Base-by-base conservation (phyloP, 2,113 vertebrate genomes). In the Orthonyx spaldingii region DNA sequence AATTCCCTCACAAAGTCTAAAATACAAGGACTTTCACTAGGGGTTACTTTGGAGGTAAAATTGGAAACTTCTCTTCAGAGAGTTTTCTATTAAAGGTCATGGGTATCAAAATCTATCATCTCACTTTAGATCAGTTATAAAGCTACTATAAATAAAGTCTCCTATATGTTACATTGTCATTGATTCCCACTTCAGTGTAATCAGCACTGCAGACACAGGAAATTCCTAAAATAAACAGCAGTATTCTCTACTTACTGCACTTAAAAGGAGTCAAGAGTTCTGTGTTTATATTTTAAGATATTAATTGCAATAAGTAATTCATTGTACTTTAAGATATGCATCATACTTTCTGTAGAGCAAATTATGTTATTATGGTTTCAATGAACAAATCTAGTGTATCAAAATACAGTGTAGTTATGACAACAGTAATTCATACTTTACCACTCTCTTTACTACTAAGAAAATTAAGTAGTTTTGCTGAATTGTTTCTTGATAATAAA, bases 61-160 rank as follows among this genome's bases (percentile, higher is more conserved):
- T 19, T 90, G 35, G 23, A 92, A 80, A 57, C 24, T 47, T 70
- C 16, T 75, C 35, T 76, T 91, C 30, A 66, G 63, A 85, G 39
- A 60, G 47, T 83, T 94, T 93, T 80, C 74, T 63, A 16, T 88
- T 83, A 93, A 96, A 95, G 82, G 84, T 94, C 87, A 94, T 46
- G 39, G 50, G 55, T 96, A 96, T 91, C 75, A 80, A 87, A 94
- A 77, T 55, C 68, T 94, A 41, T 77, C 0, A 1, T 87, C 41
- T 83, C 55, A 44, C 57, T 93, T 87, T 55, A 90, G 70, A 90
- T 85, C 87, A 72, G 28, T 79, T 87, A 57, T 90, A 93, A 87
- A 85, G 53, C 19, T 82, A 83, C 91, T 96, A 94, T 91, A 96
- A 96, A 96, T 97, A 93, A 93, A 94, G 22, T 66, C 71, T 94